Percentiles rank a stretch among this genome's conserved stretches.
Conservation (phyloP, 2,888 invertebrate species). For the Nowickia ferox region DNA sequence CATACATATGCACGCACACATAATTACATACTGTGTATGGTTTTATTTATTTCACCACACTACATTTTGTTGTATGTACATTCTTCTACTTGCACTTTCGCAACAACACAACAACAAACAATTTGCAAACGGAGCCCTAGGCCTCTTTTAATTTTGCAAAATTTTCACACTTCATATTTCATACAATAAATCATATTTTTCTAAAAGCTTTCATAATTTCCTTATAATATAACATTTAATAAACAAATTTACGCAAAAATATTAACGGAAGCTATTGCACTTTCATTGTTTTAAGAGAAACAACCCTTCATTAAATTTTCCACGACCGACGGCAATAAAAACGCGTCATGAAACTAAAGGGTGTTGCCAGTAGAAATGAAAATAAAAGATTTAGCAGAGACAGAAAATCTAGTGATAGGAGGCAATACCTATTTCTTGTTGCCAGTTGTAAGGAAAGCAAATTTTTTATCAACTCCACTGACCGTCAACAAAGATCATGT, state of each 20-base stretch:
- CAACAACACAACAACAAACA: not conserved
- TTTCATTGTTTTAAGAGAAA: not conserved
- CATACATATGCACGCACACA: not conserved
- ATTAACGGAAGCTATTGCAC: not conserved
- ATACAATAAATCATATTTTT: not conserved
- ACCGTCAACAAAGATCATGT: not conserved
- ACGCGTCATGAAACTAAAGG: not conserved
- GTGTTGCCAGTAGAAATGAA: not conserved
- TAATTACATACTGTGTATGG: not conserved
- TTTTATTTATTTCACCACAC: not conserved
- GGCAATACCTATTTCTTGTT: constrained; percentile 3
- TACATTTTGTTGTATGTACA: not conserved
- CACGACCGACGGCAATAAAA: not conserved
- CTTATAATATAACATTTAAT: not conserved
- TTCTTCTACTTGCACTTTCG: not conserved
- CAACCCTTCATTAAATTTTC: not conserved
- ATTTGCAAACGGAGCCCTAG: constrained; percentile 1
- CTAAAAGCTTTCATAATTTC: not conserved
- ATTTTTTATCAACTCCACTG: not conserved
- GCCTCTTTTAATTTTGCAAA: not conserved
- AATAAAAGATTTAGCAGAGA: not conserved
- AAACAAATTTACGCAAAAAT: constrained; percentile 17
- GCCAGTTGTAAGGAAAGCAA: not conserved
- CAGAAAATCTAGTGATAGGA: not conserved
- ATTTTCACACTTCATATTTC: constrained; percentile 5